phyloP scores from a whole-genome alignment of 2,888 invertebrate genomes.

The Brenthis ino region DNA sequence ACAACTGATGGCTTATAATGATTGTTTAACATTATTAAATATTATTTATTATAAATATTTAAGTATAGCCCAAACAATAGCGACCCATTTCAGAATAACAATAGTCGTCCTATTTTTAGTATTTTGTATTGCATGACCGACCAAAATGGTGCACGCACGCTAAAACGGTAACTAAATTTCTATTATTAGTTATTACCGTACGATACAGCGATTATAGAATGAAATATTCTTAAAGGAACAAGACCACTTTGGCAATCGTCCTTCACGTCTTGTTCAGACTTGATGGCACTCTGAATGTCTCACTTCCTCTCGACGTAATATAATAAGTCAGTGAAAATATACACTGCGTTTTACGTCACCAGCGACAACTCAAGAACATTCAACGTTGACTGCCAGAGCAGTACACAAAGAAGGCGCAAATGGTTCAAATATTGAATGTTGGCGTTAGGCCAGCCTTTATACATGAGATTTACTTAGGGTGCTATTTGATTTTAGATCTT shows the following conservation, averaged over 20 bases:
- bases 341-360: conserved; percentile 53
- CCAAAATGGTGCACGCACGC: conserved; percentile 11
- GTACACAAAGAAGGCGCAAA: conserved; percentile 50
- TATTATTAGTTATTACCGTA: conserved; percentile 25
- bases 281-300: conserved; percentile 37
- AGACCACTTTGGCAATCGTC: conserved; percentile 39
- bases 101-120: conserved; percentile 9
- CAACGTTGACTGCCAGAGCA: conserved; percentile 59
- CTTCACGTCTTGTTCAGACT: conserved; percentile 33
- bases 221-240: conserved; percentile 38
- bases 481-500: conserved; percentile 20
- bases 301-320: conserved; percentile 38
- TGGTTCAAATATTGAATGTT: conserved; percentile 44
- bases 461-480: conserved; percentile 28
- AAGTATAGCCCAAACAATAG: neutral
- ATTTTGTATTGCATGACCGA: neutral
- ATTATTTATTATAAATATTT: no score
- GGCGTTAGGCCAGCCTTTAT: conserved; percentile 43
- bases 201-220: conserved; percentile 32
- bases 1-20: no score
- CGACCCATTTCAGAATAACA: neutral
- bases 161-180: conserved; percentile 13
- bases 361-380: conserved; percentile 59
- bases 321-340: conserved; percentile 51
- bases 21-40: no score